Evolutionary conservation across 2,113 vertebrate genomes (phyloP).

Genomic region (Trematomus loennbergii): DNA sequence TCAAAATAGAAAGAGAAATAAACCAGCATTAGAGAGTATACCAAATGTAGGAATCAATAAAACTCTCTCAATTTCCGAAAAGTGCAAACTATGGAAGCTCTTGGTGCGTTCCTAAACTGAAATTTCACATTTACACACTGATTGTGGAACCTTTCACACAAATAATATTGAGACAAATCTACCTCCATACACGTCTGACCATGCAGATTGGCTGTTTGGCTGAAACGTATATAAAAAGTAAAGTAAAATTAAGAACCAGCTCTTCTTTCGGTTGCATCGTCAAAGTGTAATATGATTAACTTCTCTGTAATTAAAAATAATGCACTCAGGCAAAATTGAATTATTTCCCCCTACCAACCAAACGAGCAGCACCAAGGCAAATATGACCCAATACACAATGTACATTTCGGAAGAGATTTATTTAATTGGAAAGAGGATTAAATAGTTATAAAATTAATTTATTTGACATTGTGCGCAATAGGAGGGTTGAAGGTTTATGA

Average conservation of each 20-base stretch:
- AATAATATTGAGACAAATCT: too few relatives aligned
- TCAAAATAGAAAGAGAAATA: too few relatives aligned
- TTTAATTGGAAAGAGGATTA: background rate
- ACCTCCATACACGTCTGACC: background rate
- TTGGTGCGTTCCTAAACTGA: too few relatives aligned
- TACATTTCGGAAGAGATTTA: background rate
- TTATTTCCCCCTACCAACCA: background rate
- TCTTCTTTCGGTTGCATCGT: background rate
- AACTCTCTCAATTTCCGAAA: too few relatives aligned
- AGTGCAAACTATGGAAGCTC: background rate
- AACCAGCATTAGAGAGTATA: too few relatives aligned
- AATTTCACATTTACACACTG: too few relatives aligned
- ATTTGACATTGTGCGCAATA: background rate
- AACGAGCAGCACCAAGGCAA: background rate
- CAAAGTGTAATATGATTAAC: background rate
- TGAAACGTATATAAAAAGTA: background rate
- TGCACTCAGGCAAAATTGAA: background rate
- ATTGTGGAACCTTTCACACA: too few relatives aligned
- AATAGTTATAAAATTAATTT: background rate
- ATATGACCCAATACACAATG: background rate
- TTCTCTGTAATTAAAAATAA: background rate
- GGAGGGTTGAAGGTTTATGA: too few relatives aligned
- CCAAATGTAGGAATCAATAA: too few relatives aligned
- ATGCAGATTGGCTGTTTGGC: background rate
- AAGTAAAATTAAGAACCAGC: background rate